Evolutionary conservation across 2,797 vertebrate species (phyloP), one percentile per base, ranked within the genome.

Genomic region (Gobionotothen gibberifrons): DNA sequence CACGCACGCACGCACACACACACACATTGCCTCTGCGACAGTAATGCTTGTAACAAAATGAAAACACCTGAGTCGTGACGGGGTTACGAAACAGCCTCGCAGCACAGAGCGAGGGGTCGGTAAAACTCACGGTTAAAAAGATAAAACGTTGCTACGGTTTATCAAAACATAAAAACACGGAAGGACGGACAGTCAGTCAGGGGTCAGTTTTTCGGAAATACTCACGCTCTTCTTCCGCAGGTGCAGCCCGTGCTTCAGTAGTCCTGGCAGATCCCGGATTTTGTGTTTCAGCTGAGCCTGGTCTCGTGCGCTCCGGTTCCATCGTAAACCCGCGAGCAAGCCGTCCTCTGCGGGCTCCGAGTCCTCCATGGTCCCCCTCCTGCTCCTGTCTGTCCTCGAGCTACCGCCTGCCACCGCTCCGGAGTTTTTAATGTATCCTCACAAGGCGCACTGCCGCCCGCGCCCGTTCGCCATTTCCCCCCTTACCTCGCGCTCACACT

Each of bases 191-290:
- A 14, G 19, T 39, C 12, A 16, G 55, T 5, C 70, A 26, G 59
- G 22, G 58, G 55, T 47, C 48, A 56, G 40, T 55, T 43, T 53
- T 36, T 36, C 32, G 32, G 51, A 74, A 55, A 71, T 72, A 95
- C 95, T 95, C 91, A 95, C 94, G 90, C 94, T 95, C 87, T 95
- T 95, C 90, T 96, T 96, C 87, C 94, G 92, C 91, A 95, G 90
- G 92, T 95, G 94, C 82, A 95, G 92, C 43, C 95, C 95, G 91
- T 96, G 95, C 74, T 95, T 96, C 4, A 96, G 89, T 7, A 96
- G 89, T 46, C 94, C 94, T 43, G 95, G 95, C 69, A 96, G 90
- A 43, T 96, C 95, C 85, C 93, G 92, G 79, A 96, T 95, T 88
- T 94, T 95, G 77, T 95, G 95, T 81, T 94, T 95, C 53, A 95